These are phyloP conservation scores for Penaeus chinensis DNA, from an alignment of 1,140 invertebrate species.

Conservation along the genomic window DNA sequence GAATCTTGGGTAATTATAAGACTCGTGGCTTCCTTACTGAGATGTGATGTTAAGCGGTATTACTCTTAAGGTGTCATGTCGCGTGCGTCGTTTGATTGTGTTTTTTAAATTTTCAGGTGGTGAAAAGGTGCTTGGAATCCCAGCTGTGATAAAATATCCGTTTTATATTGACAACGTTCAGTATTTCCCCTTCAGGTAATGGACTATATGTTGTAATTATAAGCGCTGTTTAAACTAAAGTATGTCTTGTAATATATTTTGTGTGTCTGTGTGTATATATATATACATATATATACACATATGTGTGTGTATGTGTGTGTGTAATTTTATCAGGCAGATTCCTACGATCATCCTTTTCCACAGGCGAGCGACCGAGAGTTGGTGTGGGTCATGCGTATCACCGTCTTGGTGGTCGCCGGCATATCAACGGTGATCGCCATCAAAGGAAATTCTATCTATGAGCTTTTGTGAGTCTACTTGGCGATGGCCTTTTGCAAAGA, in stretches of 20 bases:
- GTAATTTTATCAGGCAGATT: neutral
- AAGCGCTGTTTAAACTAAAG: constrained; percentile 68
- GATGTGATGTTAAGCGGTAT: neutral
- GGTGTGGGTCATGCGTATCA: constrained; percentile 78
- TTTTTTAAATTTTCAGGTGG: constrained; percentile 75
- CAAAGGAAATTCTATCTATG: constrained; percentile 80
- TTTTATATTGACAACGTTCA: constrained; percentile 67
- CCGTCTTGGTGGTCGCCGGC: constrained; percentile 77
- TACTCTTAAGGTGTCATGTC: constrained; percentile 56
- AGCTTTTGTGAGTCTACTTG: constrained; percentile 75
- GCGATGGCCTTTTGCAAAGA: too few relatives aligned
- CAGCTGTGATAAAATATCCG: constrained; percentile 75
- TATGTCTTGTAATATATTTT: constrained; percentile 67
- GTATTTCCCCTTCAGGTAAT: constrained; percentile 72
- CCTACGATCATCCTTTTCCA: constrained; percentile 32
- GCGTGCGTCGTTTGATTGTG: too few relatives aligned
- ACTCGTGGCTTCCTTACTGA: neutral
- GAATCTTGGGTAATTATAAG: constrained; percentile 49
- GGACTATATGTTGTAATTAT: neutral
- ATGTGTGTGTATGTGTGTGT: neutral
- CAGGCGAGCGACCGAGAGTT: constrained; percentile 81
- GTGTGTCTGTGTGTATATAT: neutral
- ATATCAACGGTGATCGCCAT: constrained; percentile 79
- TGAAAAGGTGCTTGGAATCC: constrained; percentile 75
- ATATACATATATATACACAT: neutral